Conservation (phyloP, 1,140 invertebrate species). For the Stratiolaelaps scimitus region DNA sequence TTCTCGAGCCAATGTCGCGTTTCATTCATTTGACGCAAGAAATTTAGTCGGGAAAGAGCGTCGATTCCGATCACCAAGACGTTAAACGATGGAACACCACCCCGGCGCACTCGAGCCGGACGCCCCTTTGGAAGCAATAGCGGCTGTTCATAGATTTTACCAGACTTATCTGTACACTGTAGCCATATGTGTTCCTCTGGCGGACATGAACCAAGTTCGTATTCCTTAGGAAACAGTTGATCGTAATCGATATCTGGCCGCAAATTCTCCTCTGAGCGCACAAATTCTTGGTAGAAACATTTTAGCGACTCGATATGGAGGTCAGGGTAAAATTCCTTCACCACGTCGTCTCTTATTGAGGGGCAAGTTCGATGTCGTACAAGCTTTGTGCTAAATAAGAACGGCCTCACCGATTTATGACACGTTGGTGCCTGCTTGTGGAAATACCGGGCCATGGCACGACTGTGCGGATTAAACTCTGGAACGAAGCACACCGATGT, state of each 20-base stretch:
- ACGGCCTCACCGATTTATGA: background rate
- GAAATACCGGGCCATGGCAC: background rate
- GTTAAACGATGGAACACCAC: slow-evolving; percentile 30
- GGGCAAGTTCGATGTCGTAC: background rate
- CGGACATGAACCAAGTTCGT: background rate
- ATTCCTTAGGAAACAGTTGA: background rate
- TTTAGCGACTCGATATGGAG: background rate
- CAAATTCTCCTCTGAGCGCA: background rate
- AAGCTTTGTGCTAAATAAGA: background rate
- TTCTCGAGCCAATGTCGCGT: slow-evolving; percentile 43
- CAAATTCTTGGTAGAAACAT: slow-evolving; percentile 5
- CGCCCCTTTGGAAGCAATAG: background rate
- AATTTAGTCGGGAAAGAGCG: slow-evolving; percentile 49
- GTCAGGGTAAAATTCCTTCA: background rate
- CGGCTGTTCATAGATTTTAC: background rate
- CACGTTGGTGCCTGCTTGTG: background rate
- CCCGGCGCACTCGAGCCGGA: background rate
- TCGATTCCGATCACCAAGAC: slow-evolving; percentile 48
- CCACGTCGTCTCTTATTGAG: background rate
- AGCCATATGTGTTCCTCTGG: background rate
- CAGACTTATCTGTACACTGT: background rate
- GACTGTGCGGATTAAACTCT: background rate
- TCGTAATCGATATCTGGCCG: background rate
- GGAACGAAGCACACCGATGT: background rate
- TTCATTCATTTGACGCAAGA: slow-evolving; percentile 46